phyloP scores from a whole-genome alignment of 2,113 vertebrate genomes.

The Cynoglossus semilaevis region DNA sequence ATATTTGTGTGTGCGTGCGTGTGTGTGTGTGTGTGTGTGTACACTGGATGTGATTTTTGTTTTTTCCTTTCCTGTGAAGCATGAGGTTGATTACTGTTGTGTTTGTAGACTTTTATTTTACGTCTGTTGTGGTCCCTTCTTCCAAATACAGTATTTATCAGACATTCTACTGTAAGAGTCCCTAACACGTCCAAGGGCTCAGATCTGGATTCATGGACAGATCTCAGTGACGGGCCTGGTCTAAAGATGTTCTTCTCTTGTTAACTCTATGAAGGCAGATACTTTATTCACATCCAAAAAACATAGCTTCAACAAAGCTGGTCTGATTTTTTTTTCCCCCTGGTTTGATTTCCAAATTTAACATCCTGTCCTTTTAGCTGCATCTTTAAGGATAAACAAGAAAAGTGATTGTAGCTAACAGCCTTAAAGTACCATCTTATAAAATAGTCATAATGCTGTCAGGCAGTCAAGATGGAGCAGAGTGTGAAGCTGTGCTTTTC shows the following conservation, averaged over 20 bases:
- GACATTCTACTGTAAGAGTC: slow-evolving; percentile 6
- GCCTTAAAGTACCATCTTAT: too few relatives aligned
- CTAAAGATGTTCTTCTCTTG: too few relatives aligned
- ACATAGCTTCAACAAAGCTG: too few relatives aligned
- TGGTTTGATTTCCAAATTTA: slow-evolving; percentile 11
- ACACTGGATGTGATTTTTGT: slow-evolving; percentile 14
- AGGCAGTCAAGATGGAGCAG: too few relatives aligned
- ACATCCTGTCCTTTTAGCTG: slow-evolving; percentile 4
- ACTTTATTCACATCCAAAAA: too few relatives aligned
- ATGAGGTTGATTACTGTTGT: slow-evolving; percentile 67
- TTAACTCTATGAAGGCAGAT: too few relatives aligned
- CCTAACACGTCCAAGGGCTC: background rate
- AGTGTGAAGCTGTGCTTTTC: too few relatives aligned
- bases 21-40: slow-evolving; percentile 35
- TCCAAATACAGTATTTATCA: slow-evolving; percentile 34
- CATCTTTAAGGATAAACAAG: too few relatives aligned
- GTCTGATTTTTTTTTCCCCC: too few relatives aligned
- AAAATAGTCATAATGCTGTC: too few relatives aligned
- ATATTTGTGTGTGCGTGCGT: slow-evolving; percentile 40
- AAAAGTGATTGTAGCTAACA: too few relatives aligned
- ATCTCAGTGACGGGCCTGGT: slow-evolving; percentile 24
- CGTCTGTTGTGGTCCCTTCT: slow-evolving; percentile 17
- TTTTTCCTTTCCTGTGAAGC: slow-evolving; percentile 56
- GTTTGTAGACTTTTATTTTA: slow-evolving; percentile 56
- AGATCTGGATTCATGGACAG: background rate